A percentile compares a stretch with the other conserved stretches of the same genome.
Evolutionary conservation across 1,140 invertebrate genomes (phyloP).

Genomic region (Drosophila mauritiana): DNA sequence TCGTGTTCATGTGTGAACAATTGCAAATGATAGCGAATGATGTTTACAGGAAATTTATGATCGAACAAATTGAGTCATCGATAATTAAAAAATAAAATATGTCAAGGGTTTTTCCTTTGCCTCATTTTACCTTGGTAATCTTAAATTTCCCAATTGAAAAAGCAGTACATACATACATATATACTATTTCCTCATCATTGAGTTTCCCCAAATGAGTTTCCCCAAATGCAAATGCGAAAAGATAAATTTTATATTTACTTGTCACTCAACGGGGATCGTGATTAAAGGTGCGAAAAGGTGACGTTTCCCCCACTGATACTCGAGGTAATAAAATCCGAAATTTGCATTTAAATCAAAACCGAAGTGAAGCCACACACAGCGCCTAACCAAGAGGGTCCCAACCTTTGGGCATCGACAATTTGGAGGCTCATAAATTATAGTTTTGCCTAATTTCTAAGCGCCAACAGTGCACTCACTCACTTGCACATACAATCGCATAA

Average conservation of each 20-base stretch:
- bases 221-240: slow-evolving; percentile 44
- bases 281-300: slow-evolving; percentile 71
- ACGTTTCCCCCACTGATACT: slow-evolving; percentile 46
- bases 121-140: neutral
- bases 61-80: neutral
- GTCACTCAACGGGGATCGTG: slow-evolving; percentile 61
- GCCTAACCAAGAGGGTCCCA: slow-evolving; percentile 25
- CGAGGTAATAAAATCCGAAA: slow-evolving; percentile 33
- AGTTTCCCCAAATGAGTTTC: too few species aligned
- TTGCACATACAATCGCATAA: slow-evolving; percentile 45
- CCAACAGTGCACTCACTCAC: slow-evolving; percentile 6
- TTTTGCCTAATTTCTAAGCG: slow-evolving; percentile 67
- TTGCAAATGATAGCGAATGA: neutral
- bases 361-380: slow-evolving; percentile 39
- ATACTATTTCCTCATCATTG: slow-evolving; percentile 11
- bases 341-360: slow-evolving; percentile 80
- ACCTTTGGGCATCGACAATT: slow-evolving; percentile 46
- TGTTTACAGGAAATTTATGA: neutral
- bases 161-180: too few species aligned
- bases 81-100: neutral
- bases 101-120: neutral
- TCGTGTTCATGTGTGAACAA: too few species aligned
- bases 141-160: slow-evolving; percentile 10
- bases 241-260: slow-evolving; percentile 48
- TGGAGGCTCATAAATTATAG: slow-evolving; percentile 69